phyloP scores from a whole-genome alignment of 1,140 invertebrate genomes.

The Anthonomus grandis region DNA sequence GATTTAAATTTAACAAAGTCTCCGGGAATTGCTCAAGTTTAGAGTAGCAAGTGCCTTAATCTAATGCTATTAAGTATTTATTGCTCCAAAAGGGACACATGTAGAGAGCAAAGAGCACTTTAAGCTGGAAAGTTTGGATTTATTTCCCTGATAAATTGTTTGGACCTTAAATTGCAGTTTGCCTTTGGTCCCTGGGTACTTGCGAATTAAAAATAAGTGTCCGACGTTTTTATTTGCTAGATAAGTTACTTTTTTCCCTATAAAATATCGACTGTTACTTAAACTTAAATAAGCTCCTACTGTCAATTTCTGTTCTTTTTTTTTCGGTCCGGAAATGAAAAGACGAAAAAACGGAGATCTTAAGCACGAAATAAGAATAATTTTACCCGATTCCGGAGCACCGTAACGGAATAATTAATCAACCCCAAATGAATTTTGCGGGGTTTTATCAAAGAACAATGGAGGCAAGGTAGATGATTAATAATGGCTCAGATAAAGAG shows the following conservation, averaged over 20 bases:
- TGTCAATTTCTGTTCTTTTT: no score
- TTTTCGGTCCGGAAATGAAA: no score
- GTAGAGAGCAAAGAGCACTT: conserved; percentile 19
- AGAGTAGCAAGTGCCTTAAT: conserved; percentile 18
- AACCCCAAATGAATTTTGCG: conserved; percentile 19
- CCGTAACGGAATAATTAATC: conserved; percentile 16
- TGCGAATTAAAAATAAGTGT: no score
- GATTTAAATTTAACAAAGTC: conserved; percentile 10
- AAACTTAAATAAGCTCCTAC: no score
- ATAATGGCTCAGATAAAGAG: conserved; percentile 22
- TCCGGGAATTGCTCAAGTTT: conserved; percentile 19
- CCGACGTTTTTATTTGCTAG: no score
- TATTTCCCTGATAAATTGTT: conserved; percentile 16
- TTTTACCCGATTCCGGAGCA: no score
- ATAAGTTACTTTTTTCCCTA: no score
- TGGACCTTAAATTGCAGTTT: conserved; percentile 1
- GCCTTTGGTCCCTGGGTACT: no score
- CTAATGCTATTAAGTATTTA: conserved; percentile 22
- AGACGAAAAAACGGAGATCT: no score
- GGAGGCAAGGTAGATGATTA: conserved; percentile 21
- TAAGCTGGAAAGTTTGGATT: conserved; percentile 16
- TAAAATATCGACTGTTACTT: no score
- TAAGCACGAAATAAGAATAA: no score
- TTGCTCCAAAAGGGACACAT: conserved; percentile 12
- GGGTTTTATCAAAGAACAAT: conserved; percentile 26